phyloP scores from a whole-genome alignment of 2,113 vertebrate species.

The Protobothrops mucrosquamatus region DNA sequence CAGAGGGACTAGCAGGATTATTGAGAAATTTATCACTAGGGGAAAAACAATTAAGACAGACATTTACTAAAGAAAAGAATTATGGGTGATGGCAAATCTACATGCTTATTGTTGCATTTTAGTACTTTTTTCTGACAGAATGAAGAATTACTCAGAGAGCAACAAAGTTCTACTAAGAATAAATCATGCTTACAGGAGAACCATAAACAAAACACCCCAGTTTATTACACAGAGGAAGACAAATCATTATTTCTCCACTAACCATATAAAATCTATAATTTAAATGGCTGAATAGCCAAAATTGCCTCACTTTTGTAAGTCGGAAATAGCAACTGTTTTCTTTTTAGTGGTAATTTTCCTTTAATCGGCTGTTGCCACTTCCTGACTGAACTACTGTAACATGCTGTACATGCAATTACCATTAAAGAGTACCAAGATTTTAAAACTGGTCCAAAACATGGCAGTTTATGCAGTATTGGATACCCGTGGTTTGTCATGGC shows the following conservation, averaged over 20 bases:
- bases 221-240: slow-evolving; percentile 19
- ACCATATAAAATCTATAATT: slow-evolving; percentile 27
- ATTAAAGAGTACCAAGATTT: background rate
- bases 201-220: slow-evolving; percentile 9
- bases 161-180: slow-evolving; percentile 41
- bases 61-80: slow-evolving; percentile 37
- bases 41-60: slow-evolving; percentile 25
- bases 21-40: background rate
- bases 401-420: background rate
- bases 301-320: slow-evolving; percentile 16
- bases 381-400: background rate
- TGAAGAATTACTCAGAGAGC: slow-evolving; percentile 46
- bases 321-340: slow-evolving; percentile 6
- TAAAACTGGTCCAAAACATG: background rate
- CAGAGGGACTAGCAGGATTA: background rate
- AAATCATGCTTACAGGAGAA: background rate
- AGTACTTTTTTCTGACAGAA: slow-evolving; percentile 35
- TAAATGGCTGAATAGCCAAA: slow-evolving; percentile 27
- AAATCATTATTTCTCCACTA: slow-evolving; percentile 34
- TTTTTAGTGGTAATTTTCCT: background rate
- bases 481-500: background rate
- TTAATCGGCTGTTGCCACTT: slow-evolving; percentile 2
- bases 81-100: slow-evolving; percentile 45
- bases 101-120: slow-evolving; percentile 36
- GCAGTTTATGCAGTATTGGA: background rate